These are phyloP conservation scores for Drosophila nigrodunni DNA, from an alignment of 1,140 invertebrate species.

Conservation along the genomic window DNA sequence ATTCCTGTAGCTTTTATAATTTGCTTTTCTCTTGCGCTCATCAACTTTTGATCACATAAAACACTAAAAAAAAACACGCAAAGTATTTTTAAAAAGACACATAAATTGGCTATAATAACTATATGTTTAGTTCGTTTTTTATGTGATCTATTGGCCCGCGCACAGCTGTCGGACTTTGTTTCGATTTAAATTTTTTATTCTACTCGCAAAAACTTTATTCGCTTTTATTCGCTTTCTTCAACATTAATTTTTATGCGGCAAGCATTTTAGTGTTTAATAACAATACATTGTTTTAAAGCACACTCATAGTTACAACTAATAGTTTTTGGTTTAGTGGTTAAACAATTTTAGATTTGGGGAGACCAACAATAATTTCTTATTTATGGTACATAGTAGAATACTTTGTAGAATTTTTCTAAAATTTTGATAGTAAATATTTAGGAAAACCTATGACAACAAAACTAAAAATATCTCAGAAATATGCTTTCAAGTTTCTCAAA, in stretches of 20 bases:
- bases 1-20: slow-evolving; percentile 1
- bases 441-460: no score
- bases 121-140: neutral
- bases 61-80: neutral
- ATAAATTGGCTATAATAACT: neutral
- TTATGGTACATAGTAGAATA: no score
- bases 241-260: neutral
- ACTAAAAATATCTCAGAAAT: neutral
- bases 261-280: neutral
- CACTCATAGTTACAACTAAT: neutral
- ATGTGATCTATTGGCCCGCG: neutral
- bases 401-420: no score
- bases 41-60: slow-evolving; percentile 25
- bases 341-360: no score
- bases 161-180: slow-evolving; percentile 16
- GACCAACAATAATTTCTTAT: neutral
- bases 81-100: slow-evolving; percentile 1
- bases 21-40: neutral
- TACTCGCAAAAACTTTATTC: neutral
- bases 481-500: neutral
- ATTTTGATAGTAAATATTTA: no score
- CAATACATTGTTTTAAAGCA: neutral
- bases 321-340: no score
- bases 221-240: neutral
- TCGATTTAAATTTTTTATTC: neutral